Evolutionary conservation across 2,888 invertebrate genomes (phyloP).

Genomic region (Scaptomyza tumidula): DNA sequence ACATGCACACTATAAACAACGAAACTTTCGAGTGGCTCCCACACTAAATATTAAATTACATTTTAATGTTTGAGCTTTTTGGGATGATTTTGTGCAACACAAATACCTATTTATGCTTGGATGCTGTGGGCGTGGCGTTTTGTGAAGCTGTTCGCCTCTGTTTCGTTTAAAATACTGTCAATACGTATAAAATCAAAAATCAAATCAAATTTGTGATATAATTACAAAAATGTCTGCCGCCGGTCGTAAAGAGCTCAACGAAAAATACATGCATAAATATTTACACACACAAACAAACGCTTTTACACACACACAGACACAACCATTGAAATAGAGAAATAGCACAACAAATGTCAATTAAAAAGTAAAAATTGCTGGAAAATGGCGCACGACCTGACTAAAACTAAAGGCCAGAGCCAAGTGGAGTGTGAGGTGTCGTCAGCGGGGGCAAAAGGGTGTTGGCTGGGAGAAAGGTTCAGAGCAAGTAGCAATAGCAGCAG

Average conservation of each 20-base stretch:
- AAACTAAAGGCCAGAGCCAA: conserved; percentile 58
- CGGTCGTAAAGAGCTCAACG: conserved; percentile 70
- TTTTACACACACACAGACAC: conserved; percentile 7
- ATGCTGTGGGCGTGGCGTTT: conserved; percentile 20
- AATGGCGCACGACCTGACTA: conserved; percentile 72
- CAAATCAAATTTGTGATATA: conserved; percentile 77
- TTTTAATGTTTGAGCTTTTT: conserved; percentile 52
- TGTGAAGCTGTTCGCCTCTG: conserved; percentile 13
- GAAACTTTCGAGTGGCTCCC: conserved; percentile 33
- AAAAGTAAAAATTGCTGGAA: conserved; percentile 79
- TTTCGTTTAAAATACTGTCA: conserved; percentile 76
- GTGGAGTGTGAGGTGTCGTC: too few relatives aligned
- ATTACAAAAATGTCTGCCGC: conserved; percentile 77
- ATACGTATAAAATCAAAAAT: conserved; percentile 79
- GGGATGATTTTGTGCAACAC: conserved; percentile 30
- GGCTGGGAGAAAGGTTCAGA: neutral
- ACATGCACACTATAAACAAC: neutral
- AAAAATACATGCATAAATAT: conserved; percentile 36
- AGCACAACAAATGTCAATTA: conserved; percentile 76
- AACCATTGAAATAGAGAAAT: conserved; percentile 18
- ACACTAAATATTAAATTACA: conserved; percentile 58
- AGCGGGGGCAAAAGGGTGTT: neutral
- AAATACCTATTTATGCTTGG: conserved; percentile 1
- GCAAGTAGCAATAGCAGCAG: conserved; percentile 12
- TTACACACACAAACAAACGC: conserved; percentile 20